A percentile compares a stretch with the other conserved stretches of the same genome.
Conservation (phyloP, 2,797 vertebrate species). For the Otolemur crassicaudatus region DNA sequence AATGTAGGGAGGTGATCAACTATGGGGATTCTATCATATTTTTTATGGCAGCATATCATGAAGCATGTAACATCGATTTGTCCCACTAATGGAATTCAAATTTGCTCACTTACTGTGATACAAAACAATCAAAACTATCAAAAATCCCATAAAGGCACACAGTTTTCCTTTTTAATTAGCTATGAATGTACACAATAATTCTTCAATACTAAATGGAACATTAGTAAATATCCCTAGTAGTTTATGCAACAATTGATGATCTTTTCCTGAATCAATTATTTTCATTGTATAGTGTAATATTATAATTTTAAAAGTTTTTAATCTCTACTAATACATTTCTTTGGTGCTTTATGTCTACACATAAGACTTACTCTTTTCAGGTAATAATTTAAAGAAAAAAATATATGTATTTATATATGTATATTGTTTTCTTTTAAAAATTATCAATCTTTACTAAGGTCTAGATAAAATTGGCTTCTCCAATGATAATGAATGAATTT, state of each 20-base stretch:
- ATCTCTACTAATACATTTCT: neutral
- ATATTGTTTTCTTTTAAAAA: neutral
- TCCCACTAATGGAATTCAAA: neutral
- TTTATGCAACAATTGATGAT: neutral
- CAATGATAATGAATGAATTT: neutral
- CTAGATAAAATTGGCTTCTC: neutral
- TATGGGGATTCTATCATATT: no score
- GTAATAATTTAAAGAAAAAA: neutral
- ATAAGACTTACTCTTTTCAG: neutral
- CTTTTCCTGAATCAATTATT: neutral
- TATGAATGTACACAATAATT: neutral
- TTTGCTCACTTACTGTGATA: neutral
- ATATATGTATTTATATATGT: neutral
- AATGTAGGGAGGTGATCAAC: no score
- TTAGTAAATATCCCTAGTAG: neutral
- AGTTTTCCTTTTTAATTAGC: neutral
- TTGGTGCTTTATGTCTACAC: neutral
- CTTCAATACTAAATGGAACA: neutral
- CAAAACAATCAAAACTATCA: neutral
- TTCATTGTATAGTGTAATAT: neutral
- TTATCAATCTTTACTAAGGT: neutral
- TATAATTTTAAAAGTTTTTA: neutral
- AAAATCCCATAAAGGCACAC: neutral
- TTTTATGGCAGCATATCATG: neutral
- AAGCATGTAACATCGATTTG: neutral